Percentiles rank a stretch among this genome's conserved stretches.
Evolutionary conservation across 2,888 invertebrate species (phyloP).

Genomic region (Parnassius apollo): DNA sequence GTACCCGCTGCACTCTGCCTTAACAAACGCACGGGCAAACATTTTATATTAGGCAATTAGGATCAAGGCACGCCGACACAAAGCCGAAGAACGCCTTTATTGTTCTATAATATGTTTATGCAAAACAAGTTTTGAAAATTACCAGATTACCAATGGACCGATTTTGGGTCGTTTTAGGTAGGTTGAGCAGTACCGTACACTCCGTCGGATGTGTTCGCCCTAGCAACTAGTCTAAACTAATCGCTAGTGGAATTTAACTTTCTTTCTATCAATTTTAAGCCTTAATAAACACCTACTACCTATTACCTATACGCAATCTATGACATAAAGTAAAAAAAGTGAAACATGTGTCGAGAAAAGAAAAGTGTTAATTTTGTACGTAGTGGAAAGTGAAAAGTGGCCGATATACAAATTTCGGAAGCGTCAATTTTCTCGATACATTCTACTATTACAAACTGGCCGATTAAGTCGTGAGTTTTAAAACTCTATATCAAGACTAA

Average conservation of each 20-base stretch:
- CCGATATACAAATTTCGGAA: background rate
- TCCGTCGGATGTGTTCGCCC: constrained; percentile 1
- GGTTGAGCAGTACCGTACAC: background rate
- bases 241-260: background rate
- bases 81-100: constrained; percentile 14
- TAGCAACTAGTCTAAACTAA: constrained; percentile 3
- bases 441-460: background rate
- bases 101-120: constrained; percentile 26
- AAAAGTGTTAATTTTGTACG: constrained; percentile 17
- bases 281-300: no score
- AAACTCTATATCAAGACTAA: no score
- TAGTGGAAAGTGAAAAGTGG: constrained; percentile 18
- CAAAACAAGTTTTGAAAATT: constrained; percentile 18
- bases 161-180: constrained; percentile 8
- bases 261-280: no score
- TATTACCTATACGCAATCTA: no score
- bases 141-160: constrained; percentile 11
- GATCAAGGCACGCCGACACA: constrained; percentile 34
- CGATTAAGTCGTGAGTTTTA: background rate
- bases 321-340: background rate
- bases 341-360: background rate
- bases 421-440: background rate
- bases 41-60: constrained; percentile 70
- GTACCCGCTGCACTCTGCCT: constrained; percentile 45
- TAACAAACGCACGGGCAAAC: constrained; percentile 50